Percentiles rank a stretch among this genome's conserved stretches.
Evolutionary conservation across 2,888 invertebrate genomes (phyloP).

Genomic region (Oithona nana): DNA sequence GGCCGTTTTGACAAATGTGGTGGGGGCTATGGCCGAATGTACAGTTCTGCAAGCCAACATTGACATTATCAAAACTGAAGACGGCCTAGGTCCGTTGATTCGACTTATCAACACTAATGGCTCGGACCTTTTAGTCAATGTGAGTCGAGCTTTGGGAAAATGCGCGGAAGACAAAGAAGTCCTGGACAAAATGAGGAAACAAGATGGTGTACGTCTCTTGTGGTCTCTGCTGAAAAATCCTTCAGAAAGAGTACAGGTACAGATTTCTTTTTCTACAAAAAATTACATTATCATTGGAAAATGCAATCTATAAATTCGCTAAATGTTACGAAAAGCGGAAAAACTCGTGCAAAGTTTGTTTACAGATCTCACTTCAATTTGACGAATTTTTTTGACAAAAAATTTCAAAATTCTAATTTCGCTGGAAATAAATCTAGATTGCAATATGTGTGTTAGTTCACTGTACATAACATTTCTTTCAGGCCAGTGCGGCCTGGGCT

Average conservation of each 20-base stretch:
- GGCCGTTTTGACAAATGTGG: slow-evolving; percentile 53
- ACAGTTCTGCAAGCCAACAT: slow-evolving; percentile 46
- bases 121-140: slow-evolving; percentile 28
- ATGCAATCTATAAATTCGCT: too few species aligned
- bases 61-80: slow-evolving; percentile 26
- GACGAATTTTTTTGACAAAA: too few species aligned
- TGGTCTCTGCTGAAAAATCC: slow-evolving; percentile 86
- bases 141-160: slow-evolving; percentile 29
- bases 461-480: too few species aligned
- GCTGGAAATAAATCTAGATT: too few species aligned
- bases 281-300: too few species aligned
- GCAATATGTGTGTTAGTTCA: too few species aligned
- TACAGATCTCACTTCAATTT: too few species aligned
- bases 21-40: slow-evolving; percentile 71
- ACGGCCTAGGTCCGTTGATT: slow-evolving; percentile 28
- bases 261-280: too few species aligned
- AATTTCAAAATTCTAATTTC: too few species aligned
- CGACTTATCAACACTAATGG: slow-evolving; percentile 30
- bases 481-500: slow-evolving; percentile 77
- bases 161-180: slow-evolving; percentile 29
- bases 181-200: slow-evolving; percentile 33
- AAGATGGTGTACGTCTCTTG: slow-evolving; percentile 72
- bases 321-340: too few species aligned
- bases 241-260: slow-evolving; percentile 1
- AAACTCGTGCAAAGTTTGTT: too few species aligned